phyloP scores from a whole-genome alignment of 2,888 invertebrate species.

The Polylopha cassiicola region DNA sequence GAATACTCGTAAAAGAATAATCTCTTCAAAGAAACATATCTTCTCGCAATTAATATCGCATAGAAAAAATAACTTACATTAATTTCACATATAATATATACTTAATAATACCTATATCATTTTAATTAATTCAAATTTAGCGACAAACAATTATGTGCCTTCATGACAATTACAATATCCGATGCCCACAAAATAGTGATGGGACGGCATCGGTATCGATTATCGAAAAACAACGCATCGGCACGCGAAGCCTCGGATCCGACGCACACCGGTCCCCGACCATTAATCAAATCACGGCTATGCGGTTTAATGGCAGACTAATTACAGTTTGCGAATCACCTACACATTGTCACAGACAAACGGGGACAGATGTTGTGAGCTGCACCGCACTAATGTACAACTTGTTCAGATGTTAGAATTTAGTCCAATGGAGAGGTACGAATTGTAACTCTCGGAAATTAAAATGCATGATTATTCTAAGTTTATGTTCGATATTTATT shows the following conservation, averaged over 20 bases:
- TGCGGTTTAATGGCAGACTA: conserved; percentile 70
- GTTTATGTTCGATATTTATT: too few species aligned
- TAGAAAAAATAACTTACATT: too few species aligned
- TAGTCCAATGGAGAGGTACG: too few species aligned
- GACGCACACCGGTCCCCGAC: conserved; percentile 35
- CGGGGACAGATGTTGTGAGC: conserved; percentile 6
- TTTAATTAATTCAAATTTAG: too few species aligned
- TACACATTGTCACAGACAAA: conserved; percentile 37
- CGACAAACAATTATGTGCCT: background rate
- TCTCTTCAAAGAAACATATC: too few species aligned
- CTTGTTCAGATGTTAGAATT: too few species aligned
- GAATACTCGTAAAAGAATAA: too few species aligned
- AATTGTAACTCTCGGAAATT: too few species aligned
- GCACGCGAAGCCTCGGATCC: conserved; percentile 31
- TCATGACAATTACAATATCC: background rate
- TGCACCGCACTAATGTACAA: background rate
- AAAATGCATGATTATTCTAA: too few species aligned
- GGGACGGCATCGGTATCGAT: conserved; percentile 34
- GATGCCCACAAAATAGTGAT: conserved; percentile 1
- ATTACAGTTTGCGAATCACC: conserved; percentile 66
- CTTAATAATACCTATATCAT: too few species aligned
- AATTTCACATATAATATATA: too few species aligned
- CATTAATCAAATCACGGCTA: conserved; percentile 69
- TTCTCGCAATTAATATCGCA: too few species aligned
- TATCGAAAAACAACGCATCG: conserved; percentile 45